Base-by-base conservation (phyloP, 2,888 invertebrate genomes). In the Entomobrya multifasciata region DNA sequence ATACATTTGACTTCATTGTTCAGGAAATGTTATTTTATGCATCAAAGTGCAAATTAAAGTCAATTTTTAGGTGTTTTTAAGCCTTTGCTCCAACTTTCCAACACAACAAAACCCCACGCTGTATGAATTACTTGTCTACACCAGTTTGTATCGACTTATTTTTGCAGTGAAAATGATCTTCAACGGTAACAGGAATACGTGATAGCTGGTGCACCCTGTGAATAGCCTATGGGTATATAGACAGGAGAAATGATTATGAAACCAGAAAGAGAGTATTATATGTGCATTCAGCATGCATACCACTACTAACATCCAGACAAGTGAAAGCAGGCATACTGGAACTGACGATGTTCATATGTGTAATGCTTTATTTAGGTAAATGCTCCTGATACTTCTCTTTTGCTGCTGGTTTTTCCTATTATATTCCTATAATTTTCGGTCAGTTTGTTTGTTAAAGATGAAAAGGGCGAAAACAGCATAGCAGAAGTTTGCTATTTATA, bases 321-420 rank as follows among this genome's bases (percentile, higher is more conserved):
- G n/a, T 22, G 30, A 25, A 36, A 5, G 20, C 25, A 44, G 47
- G 20, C 17, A 44, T 67, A 41, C 3, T 41, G 36, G n/a, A 36
- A 6, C 36, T 36, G 36, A 30, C 74, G 52, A 55, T 52, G 52
- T 30, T 74, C 74, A 55, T 55, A 52, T 74, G 25, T 15, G 17
- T 52, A 17, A 25, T n/a, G n/a, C n/a, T n/a, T n/a, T n/a, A n/a
- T n/a, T n/a, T n/a, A n/a, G n/a, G n/a, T n/a, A n/a, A 74, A 55
- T 36, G 36, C 27, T 36, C 74, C 55, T 55, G 52, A 74, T 74
- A 74, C 74, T 74, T 52, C 55, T 55, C 41, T 30, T 65, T 17
- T 55, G 52, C 30, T 41, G 41, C 55, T 41, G 41, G 4, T 52
- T 1, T 5, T 17, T 36, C 4, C 36, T 52, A 52, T 17, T 67